Evolutionary conservation across 1,140 invertebrate genomes (phyloP).

Genomic region (Brachionus asplanchnoidis): DNA sequence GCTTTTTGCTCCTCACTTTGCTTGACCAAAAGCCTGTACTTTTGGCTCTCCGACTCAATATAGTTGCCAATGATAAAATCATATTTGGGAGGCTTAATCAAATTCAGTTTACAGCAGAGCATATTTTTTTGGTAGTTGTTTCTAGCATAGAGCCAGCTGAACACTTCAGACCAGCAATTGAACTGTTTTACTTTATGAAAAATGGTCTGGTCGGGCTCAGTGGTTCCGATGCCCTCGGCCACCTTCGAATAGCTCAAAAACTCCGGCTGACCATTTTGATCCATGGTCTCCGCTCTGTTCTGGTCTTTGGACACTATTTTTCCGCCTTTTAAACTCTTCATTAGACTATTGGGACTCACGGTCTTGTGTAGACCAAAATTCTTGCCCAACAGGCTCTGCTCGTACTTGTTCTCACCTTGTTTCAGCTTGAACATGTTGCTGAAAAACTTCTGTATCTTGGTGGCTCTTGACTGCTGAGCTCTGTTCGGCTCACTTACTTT

Average conservation of each 20-base stretch:
- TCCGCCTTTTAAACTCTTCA: background rate
- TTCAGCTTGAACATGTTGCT: conserved; percentile 17
- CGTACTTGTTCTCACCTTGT: background rate
- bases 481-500: background rate
- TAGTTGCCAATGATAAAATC: background rate
- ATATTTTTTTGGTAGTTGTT: background rate
- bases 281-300: background rate
- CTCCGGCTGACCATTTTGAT: background rate
- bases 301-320: background rate
- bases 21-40: background rate
- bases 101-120: conserved; percentile 1
- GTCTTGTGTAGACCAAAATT: background rate
- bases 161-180: background rate
- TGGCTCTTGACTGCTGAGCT: background rate
- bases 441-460: conserved; percentile 33
- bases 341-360: background rate
- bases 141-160: background rate
- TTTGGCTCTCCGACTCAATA: background rate
- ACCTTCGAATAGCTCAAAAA: conserved; percentile 15
- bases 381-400: background rate
- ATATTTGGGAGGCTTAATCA: background rate
- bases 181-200: background rate
- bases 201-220: background rate
- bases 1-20: background rate
- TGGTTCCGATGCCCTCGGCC: conserved; percentile 5